Percentiles rank a stretch among this genome's conserved stretches.
phyloP scores from a whole-genome alignment of 2,888 invertebrate species.

The Cremastobaeus sp. region DNA sequence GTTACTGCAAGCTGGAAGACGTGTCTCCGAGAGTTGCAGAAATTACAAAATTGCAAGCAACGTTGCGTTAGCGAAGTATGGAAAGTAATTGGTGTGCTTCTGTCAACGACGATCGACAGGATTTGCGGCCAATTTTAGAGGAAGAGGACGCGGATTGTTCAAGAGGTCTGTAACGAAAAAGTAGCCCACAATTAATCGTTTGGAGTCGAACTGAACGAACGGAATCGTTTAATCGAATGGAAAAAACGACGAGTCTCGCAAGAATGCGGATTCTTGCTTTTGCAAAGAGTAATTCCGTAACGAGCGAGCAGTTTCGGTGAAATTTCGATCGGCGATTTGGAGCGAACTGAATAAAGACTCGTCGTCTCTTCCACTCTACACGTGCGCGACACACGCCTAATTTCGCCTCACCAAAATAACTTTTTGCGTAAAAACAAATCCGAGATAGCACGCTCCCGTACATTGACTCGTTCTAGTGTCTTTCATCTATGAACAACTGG shows the following conservation, averaged over 20 bases:
- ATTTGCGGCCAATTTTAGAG: conserved; percentile 69
- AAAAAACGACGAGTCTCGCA: no score
- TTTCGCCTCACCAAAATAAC: conserved; percentile 50
- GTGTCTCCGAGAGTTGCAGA: no score
- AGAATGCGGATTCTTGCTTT: no score
- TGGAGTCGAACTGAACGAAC: no score
- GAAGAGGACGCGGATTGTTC: conserved; percentile 62
- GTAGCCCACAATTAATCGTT: no score
- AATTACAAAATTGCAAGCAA: no score
- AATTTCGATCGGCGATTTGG: no score
- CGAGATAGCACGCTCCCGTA: conserved; percentile 38
- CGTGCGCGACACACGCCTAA: conserved; percentile 30
- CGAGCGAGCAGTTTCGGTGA: no score
- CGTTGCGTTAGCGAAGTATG: conserved; percentile 57
- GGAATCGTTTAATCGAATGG: no score
- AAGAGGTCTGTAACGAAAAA: conserved; percentile 55
- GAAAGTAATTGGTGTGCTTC: conserved; percentile 65
- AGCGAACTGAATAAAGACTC: no score
- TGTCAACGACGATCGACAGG: conserved; percentile 63
- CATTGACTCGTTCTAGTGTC: conserved; percentile 35
- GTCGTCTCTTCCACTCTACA: conserved; percentile 36
- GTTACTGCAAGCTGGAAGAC: conserved; percentile 21
- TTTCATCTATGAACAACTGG: not conserved
- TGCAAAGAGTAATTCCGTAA: no score
- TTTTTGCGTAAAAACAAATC: conserved; percentile 26